Evolutionary conservation across 2,113 vertebrate species (phyloP).

Genomic region (Anoura caudifer): DNA sequence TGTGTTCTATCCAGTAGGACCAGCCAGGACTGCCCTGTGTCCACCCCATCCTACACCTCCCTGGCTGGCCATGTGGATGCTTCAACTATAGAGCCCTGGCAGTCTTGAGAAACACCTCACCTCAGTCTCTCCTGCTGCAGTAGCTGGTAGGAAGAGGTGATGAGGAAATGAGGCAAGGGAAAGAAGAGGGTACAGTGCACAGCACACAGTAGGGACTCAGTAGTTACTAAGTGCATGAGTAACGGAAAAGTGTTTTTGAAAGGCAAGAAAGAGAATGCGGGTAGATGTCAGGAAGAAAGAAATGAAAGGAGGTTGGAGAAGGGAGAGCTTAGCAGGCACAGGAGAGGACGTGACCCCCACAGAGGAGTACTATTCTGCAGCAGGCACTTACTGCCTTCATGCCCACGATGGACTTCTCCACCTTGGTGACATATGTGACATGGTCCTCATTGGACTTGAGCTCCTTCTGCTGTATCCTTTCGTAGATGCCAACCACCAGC

Average conservation of each 20-base stretch:
- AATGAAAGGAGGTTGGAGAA: neutral
- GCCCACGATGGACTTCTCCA: constrained; percentile 98
- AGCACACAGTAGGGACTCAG: neutral
- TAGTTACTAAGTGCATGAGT: neutral
- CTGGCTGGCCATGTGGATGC: neutral
- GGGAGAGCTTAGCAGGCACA: too few relatives aligned
- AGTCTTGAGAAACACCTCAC: neutral
- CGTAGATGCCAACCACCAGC: constrained; percentile 97
- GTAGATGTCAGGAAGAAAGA: neutral
- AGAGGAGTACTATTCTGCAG: fast-evolving
- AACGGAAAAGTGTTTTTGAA: neutral
- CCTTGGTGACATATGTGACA: constrained; percentile 97
- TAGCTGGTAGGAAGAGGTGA: neutral
- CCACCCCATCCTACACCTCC: too few relatives aligned
- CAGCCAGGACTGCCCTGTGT: neutral
- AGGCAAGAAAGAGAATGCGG: neutral
- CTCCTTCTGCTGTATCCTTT: constrained; percentile 97
- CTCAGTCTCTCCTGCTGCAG: neutral
- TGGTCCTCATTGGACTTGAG: constrained; percentile 98
- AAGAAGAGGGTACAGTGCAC: fast-evolving
- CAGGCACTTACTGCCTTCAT: constrained; percentile 93
- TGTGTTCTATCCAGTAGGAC: neutral
- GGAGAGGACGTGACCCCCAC: neutral
- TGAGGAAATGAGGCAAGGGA: neutral
- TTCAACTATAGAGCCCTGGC: neutral